Conservation (phyloP, 1,140 invertebrate genomes). For the Frieseomelitta varia region DNA sequence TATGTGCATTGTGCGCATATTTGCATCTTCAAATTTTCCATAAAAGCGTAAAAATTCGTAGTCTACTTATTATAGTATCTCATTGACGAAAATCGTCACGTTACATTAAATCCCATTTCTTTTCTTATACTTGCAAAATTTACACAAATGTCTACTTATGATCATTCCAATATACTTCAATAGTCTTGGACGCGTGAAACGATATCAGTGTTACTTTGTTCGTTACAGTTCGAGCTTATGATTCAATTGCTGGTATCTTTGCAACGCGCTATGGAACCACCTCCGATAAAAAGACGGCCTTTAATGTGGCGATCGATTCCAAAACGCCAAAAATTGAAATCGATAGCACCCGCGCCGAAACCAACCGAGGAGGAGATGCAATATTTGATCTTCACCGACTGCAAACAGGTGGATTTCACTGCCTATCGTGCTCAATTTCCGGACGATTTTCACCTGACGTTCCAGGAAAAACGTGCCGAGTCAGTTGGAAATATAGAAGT, state of each 20-base stretch:
- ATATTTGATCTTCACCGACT: constrained; percentile 80
- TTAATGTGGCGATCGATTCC: constrained; percentile 70
- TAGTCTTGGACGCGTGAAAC: not conserved
- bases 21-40: no score
- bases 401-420: constrained; percentile 76
- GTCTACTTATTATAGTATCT: not conserved
- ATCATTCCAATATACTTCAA: not conserved
- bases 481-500: not conserved
- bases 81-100: not conserved
- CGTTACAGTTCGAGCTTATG: constrained; percentile 72
- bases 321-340: constrained; percentile 56
- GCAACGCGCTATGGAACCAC: constrained; percentile 81
- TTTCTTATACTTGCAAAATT: not conserved
- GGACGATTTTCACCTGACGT: constrained; percentile 66
- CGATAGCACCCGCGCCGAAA: constrained; percentile 61
- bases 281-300: constrained; percentile 69
- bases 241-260: constrained; percentile 68
- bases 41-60: no score
- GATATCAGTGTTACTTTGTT: not conserved
- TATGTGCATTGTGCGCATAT: no score
- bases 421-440: constrained; percentile 56
- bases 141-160: not conserved
- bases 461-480: constrained; percentile 2
- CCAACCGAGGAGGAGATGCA: constrained; percentile 78
- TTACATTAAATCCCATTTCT: not conserved